These are phyloP conservation scores for Hylaeus anthracinus DNA, from an alignment of 1,140 invertebrate species.

Conservation along the genomic window DNA sequence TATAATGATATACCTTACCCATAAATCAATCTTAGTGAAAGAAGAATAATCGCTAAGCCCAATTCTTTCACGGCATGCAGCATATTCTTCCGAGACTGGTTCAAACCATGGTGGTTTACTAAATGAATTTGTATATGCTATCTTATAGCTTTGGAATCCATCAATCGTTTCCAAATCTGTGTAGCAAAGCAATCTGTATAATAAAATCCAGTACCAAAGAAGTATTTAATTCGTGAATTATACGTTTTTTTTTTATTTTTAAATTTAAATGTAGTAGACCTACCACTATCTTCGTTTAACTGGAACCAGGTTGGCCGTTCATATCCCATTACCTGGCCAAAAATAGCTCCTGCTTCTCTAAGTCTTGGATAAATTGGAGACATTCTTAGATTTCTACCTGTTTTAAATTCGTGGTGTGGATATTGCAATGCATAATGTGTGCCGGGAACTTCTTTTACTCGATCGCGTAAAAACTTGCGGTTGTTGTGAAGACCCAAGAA, in stretches of 20 bases:
- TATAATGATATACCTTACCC: constrained; percentile 82
- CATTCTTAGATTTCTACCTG: constrained; percentile 94
- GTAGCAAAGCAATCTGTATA: constrained; percentile 44
- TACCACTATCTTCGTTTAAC: constrained; percentile 81
- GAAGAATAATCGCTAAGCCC: constrained; percentile 98
- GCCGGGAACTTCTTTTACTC: constrained; percentile 96
- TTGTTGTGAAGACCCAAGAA: constrained; percentile 98
- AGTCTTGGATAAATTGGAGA: constrained; percentile 97
- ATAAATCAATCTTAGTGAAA: constrained; percentile 98
- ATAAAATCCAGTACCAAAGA: constrained; percentile 33
- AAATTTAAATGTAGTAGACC: neutral
- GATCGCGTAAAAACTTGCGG: constrained; percentile 94
- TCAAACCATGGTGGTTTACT: constrained; percentile 97
- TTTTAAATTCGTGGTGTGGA: constrained; percentile 92
- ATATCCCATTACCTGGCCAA: constrained; percentile 99
- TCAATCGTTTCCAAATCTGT: constrained; percentile 70
- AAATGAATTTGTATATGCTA: constrained; percentile 89
- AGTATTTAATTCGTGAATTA: constrained; percentile 18
- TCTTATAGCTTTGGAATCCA: constrained; percentile 81
- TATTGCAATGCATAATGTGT: constrained; percentile 92
- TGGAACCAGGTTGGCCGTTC: constrained; percentile 97
- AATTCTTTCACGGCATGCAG: constrained; percentile 95
- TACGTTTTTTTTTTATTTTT: neutral
- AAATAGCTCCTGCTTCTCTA: constrained; percentile 95
- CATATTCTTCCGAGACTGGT: constrained; percentile 93